Evolutionary conservation across 2,888 invertebrate genomes (phyloP).

Genomic region (Pseudoips prasinana): DNA sequence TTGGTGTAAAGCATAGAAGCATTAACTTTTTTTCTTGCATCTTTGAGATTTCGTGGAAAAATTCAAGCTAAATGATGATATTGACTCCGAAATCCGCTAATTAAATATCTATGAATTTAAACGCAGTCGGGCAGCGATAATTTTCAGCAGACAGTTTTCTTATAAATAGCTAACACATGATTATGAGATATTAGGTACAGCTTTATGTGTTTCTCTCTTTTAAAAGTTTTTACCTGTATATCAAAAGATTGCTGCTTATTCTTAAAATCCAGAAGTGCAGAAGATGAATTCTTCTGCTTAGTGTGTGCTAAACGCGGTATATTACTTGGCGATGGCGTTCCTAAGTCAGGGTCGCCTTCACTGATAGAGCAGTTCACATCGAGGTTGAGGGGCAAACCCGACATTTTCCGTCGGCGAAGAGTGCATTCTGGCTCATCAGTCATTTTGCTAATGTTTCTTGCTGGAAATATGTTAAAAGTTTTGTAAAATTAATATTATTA

Average conservation of each 20-base stretch:
- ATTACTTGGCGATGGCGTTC: conserved; percentile 68
- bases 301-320: conserved; percentile 52
- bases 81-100: too few relatives aligned
- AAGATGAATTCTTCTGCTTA: conserved; percentile 42
- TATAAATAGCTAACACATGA: too few relatives aligned
- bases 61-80: too few relatives aligned
- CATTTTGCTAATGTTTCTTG: conserved; percentile 34
- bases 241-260: conserved; percentile 78
- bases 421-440: conserved; percentile 61
- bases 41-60: too few relatives aligned
- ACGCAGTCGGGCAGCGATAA: too few relatives aligned
- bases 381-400: conserved; percentile 58
- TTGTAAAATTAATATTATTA: too few relatives aligned
- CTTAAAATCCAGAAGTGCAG: conserved; percentile 65
- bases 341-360: conserved; percentile 61
- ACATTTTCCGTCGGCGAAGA: conserved; percentile 62
- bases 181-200: too few relatives aligned
- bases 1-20: too few relatives aligned
- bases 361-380: conserved; percentile 62
- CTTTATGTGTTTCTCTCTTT: too few relatives aligned
- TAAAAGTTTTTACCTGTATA: conserved; percentile 72
- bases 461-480: conserved; percentile 11
- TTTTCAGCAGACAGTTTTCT: too few relatives aligned
- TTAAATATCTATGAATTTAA: too few relatives aligned
- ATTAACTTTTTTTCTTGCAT: too few relatives aligned